Evolutionary conservation across 2,797 vertebrate genomes (phyloP).

Genomic region (Cynodonichthys magdalenae): DNA sequence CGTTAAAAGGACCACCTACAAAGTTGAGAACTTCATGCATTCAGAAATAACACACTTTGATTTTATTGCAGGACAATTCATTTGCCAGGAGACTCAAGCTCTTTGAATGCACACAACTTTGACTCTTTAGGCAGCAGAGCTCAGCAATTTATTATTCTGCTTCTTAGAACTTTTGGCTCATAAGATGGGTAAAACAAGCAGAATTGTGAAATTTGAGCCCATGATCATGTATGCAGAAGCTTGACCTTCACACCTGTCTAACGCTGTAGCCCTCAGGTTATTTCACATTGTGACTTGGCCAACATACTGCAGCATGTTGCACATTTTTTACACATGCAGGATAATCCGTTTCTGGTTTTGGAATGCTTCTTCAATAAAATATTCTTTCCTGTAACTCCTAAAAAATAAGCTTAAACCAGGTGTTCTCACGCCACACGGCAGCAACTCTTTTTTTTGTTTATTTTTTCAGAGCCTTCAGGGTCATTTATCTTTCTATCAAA

Average conservation of each 20-base stretch:
- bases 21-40: constrained; percentile 11
- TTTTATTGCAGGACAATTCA: not conserved
- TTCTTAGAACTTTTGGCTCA: constrained; percentile 32
- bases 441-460: not conserved
- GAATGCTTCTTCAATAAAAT: constrained; percentile 14
- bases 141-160: constrained; percentile 29
- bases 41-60: constrained; percentile 31
- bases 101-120: constrained; percentile 11
- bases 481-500: constrained; percentile 5
- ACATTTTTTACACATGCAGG: constrained; percentile 28
- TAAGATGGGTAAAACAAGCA: constrained; percentile 52
- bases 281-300: constrained; percentile 32
- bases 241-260: constrained; percentile 76
- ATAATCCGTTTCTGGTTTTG: constrained; percentile 29
- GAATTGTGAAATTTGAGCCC: constrained; percentile 48
- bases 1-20: constrained; percentile 55
- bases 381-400: constrained; percentile 7
- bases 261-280: constrained; percentile 56
- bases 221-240: constrained; percentile 51
- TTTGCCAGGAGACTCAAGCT: constrained; percentile 5
- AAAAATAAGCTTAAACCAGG: constrained; percentile 22
- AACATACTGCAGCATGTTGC: constrained; percentile 25
- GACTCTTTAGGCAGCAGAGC: constrained; percentile 4
- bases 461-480: not conserved
- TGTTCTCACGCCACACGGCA: constrained; percentile 25